Base-by-base conservation (phyloP, 2,113 vertebrate genomes). In the Elephantulus edwardii region DNA sequence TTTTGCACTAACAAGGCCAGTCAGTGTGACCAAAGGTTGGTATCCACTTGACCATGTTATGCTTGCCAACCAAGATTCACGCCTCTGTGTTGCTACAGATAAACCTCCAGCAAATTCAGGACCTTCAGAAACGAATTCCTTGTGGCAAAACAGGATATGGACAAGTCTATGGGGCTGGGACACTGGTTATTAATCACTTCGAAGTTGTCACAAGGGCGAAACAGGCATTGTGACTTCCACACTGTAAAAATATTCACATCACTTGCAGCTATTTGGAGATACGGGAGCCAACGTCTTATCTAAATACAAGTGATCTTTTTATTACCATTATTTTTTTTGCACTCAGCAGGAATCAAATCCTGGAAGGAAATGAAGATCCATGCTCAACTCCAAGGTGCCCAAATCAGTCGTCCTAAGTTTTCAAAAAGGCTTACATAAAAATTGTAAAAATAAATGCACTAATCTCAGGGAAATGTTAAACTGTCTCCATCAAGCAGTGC, bases 1-100 rank as follows among this genome's bases (percentile, higher is more conserved):
- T 81, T n/a, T 87, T 90, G 76, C 76, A 42, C 64, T 88, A 89
- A 79, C 74, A 66, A 83, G 71, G 83, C 78, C 78, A 44, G 46
- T 50, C 72, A 66, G 24, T 48, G 81, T 64, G 79, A 88, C 35
- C 92, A 89, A 93, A 89, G 91, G 62, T 84, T 58, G 11, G 30
- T 60, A 46, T 46, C 91, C 74, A 56, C n/a, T 64, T 54, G 90
- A 46, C 40, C 28, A 42, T 14, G 20, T 56, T 48, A 46, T 38
- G 17, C 68, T 82, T 54, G 60, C 44, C 83, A 66, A 35, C 28
- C 33, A 12, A 11, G 44, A 82, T 28, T 19, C 64, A 54, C 1
- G 42, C 62, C 13, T 46, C 8, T 33, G 42, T 19, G 54, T 28
- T 11, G 44, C 56, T 76, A 76, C 24, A 58, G 28, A 44, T 30